Conservation (phyloP, 2,888 invertebrate species). For the Pandemis cinnamomeana region DNA sequence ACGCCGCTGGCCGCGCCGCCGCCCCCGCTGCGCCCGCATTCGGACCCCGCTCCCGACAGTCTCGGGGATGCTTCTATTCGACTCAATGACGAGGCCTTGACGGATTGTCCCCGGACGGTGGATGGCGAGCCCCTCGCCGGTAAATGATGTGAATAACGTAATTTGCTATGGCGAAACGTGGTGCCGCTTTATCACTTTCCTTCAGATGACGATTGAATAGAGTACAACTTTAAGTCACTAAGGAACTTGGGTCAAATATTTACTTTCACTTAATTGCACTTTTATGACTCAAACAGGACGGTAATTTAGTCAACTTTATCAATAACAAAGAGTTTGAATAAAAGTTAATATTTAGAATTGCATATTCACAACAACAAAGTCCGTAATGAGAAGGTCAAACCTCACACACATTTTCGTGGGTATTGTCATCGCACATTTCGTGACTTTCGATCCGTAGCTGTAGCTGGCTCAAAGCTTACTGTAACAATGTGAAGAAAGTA, state of each 20-base stretch:
- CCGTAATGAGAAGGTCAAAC: slow-evolving; percentile 53
- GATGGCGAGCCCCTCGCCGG: slow-evolving; percentile 70
- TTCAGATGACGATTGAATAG: slow-evolving; percentile 45
- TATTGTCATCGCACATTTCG: slow-evolving; percentile 51
- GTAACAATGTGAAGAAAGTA: slow-evolving; percentile 48
- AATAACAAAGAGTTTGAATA: not conserved
- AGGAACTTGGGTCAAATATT: slow-evolving; percentile 19
- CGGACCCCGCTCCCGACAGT: slow-evolving; percentile 71
- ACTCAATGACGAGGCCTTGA: slow-evolving; percentile 78
- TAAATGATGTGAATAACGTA: slow-evolving; percentile 77
- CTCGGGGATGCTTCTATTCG: slow-evolving; percentile 76
- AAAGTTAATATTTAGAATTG: slow-evolving; percentile 40
- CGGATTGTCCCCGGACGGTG: slow-evolving; percentile 68
- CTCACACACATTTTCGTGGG: slow-evolving; percentile 53
- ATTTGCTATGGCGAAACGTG: slow-evolving; percentile 82
- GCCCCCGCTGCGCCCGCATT: slow-evolving; percentile 56
- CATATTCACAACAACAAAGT: slow-evolving; percentile 59
- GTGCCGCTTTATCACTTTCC: slow-evolving; percentile 62
- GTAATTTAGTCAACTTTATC: not conserved
- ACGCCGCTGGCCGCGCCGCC: slow-evolving; percentile 61
- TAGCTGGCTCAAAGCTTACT: slow-evolving; percentile 52
- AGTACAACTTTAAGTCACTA: slow-evolving; percentile 42
- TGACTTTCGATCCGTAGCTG: slow-evolving; percentile 50
- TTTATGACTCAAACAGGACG: slow-evolving; percentile 4
- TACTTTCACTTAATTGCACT: slow-evolving; percentile 28